Evolutionary conservation across 1,140 invertebrate genomes (phyloP).

Genomic region (Lamellibrachia luymesi): DNA sequence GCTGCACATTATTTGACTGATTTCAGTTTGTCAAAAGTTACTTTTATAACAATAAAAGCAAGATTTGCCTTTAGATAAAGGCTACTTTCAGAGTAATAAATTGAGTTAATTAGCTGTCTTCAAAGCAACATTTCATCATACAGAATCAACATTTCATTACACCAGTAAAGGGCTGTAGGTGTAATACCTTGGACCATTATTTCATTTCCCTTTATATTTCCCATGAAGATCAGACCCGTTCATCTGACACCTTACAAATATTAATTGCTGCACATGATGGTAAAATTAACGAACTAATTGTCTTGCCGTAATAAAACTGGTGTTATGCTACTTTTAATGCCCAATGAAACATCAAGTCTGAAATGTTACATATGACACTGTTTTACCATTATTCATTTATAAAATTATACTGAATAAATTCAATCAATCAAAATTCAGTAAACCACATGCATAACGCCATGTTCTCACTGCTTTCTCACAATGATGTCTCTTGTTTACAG

Average conservation of each 20-base stretch:
- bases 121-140: background rate
- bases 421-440: background rate
- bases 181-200: background rate
- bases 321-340: background rate
- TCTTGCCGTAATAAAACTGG: background rate
- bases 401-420: too few species aligned
- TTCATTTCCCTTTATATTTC: background rate
- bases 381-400: background rate
- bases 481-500: background rate
- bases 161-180: too few species aligned
- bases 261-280: background rate
- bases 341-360: background rate
- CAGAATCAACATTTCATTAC: background rate
- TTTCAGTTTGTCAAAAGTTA: background rate
- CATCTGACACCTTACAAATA: background rate
- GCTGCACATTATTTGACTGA: background rate
- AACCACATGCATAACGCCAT: background rate
- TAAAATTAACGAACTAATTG: background rate
- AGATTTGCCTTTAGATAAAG: background rate
- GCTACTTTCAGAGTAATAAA: background rate
- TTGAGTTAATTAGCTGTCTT: background rate
- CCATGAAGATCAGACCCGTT: background rate
- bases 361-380: background rate
- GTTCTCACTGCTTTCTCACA: background rate
- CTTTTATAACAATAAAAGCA: background rate